Percentiles rank a stretch among this genome's conserved stretches.
Evolutionary conservation across 2,888 invertebrate species (phyloP).

Genomic region (Koerneria pararmatus): DNA sequence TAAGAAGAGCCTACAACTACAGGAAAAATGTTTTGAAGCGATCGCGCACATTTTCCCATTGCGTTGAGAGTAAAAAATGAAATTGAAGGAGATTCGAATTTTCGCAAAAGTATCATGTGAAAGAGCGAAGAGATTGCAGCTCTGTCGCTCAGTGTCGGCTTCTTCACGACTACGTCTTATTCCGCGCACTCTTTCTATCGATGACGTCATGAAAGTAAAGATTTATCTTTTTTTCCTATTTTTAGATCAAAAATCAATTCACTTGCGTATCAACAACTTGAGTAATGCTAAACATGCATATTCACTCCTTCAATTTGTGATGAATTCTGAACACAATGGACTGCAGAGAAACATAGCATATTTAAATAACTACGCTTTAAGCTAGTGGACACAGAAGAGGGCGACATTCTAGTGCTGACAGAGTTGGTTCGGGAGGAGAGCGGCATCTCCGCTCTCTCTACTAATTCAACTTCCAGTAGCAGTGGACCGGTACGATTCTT

Average conservation of each 20-base stretch:
- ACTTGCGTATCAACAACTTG: no score
- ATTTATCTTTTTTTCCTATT: no score
- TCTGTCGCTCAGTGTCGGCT: slow-evolving; percentile 11
- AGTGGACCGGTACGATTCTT: slow-evolving; percentile 4
- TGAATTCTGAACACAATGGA: no score
- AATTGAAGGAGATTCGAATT: background rate
- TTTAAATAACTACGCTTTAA: no score
- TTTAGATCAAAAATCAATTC: no score
- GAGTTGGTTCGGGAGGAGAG: slow-evolving; percentile 41
- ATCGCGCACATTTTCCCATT: no score
- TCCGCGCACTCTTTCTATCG: slow-evolving; percentile 47
- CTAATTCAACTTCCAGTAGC: slow-evolving; percentile 3
- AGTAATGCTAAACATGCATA: no score
- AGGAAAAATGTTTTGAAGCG: no score
- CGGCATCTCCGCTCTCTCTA: slow-evolving; percentile 25
- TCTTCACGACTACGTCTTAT: slow-evolving; percentile 29
- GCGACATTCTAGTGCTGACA: slow-evolving; percentile 40
- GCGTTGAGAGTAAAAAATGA: no score
- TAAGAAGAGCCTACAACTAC: no score
- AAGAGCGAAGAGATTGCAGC: background rate
- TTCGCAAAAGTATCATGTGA: background rate
- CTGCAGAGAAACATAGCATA: no score
- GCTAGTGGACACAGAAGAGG: slow-evolving; percentile 39
- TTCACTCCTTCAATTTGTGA: no score
- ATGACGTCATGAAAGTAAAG: slow-evolving; percentile 56